A percentile compares a stretch with the other conserved stretches of the same genome.
These are phyloP conservation scores for Cardiocondyla obscurior DNA, from an alignment of 1,140 invertebrate species.

Conservation along the genomic window DNA sequence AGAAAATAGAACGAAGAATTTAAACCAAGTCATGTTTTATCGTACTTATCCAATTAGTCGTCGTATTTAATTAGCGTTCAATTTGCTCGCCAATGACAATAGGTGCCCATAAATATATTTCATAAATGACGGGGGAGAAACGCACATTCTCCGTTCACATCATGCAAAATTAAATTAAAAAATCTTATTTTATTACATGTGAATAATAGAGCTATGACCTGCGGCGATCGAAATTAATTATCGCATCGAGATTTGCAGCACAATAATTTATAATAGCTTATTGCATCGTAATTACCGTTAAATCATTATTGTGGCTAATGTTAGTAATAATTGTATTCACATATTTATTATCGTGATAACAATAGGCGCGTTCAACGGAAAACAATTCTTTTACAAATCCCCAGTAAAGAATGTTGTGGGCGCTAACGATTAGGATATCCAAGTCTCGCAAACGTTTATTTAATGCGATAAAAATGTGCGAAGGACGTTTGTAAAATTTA, in stretches of 20 bases:
- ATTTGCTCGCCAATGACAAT: not conserved
- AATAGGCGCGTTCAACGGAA: not conserved
- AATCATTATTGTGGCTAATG: not conserved
- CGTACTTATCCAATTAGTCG: slow-evolving; percentile 32
- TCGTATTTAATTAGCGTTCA: slow-evolving; percentile 15
- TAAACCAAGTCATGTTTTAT: not conserved
- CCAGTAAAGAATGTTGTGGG: not conserved
- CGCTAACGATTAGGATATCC: not conserved
- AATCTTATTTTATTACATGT: not conserved
- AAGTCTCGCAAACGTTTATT: not conserved
- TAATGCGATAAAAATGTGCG: not conserved
- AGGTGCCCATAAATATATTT: not conserved
- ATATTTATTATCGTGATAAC: not conserved
- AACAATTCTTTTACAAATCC: not conserved
- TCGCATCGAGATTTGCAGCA: not conserved
- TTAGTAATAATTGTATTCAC: not conserved
- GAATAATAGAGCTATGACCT: not conserved
- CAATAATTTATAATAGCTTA: not conserved
- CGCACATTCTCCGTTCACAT: too few relatives aligned
- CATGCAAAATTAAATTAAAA: too few relatives aligned
- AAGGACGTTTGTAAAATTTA: slow-evolving; percentile 22
- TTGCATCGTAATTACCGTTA: not conserved
- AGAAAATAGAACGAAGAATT: not conserved
- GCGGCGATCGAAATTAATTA: not conserved
- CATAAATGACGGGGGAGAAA: not conserved